Conservation (phyloP, 2,113 vertebrate species). For the Regulus satrapa region DNA sequence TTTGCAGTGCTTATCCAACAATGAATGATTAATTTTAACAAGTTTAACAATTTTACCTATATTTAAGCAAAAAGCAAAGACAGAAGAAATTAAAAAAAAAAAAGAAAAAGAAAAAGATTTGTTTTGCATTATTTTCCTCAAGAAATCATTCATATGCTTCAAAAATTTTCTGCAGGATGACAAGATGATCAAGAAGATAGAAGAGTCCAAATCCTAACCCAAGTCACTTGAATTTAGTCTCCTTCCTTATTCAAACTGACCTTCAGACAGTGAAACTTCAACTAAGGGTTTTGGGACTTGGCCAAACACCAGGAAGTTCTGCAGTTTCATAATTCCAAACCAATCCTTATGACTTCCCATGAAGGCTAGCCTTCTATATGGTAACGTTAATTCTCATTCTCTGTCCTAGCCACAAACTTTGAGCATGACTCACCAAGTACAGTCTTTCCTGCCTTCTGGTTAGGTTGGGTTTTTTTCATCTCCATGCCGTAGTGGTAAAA, state of each 20-base stretch:
- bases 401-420: background rate
- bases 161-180: background rate
- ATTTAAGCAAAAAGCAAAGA: background rate
- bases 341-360: background rate
- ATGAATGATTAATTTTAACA: background rate
- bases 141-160: background rate
- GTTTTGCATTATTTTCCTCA: background rate
- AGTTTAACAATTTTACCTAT: background rate
- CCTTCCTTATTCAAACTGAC: background rate
- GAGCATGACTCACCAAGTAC: background rate
- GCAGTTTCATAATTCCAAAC: background rate
- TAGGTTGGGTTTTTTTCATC: background rate
- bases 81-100: background rate
- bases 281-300: background rate
- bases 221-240: background rate
- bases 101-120: background rate
- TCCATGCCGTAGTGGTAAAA: background rate
- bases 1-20: background rate
- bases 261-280: background rate
- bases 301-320: background rate
- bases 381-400: background rate
- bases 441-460: background rate
- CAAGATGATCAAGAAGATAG: background rate
- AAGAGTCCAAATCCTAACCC: background rate
- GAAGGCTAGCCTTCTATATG: background rate